Base-by-base conservation (phyloP, 2,113 vertebrate species). In the Oophaga pumilio region DNA sequence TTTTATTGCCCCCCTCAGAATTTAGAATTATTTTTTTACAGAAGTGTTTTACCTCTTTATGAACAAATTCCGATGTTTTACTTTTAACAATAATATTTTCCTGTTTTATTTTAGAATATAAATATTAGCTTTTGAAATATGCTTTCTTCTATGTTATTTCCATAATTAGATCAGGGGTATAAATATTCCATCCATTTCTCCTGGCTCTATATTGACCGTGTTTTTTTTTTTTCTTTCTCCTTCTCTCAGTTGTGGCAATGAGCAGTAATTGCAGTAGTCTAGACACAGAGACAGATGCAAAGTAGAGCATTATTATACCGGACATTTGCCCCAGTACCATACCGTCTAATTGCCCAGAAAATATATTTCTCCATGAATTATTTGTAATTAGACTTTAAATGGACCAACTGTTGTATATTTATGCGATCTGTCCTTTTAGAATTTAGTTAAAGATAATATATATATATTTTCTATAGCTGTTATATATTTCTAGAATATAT, bases 321-420 rank as follows among this genome's bases (percentile, higher is more conserved):
- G 96, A 96, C 96, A 94, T 96, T 96, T 96, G 95, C 94, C 96
- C 96, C 94, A 93, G 93, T 93, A 93, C 24, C 90, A 93, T 95
- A 94, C 93, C 94, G 95, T 97, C 97, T 97, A 98, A 98, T 99
- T 98, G 97, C 95, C 96, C 96, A 97, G 96, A 99, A 98, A 98
- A 98, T 97, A 95, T 94, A 95, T 95, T 97, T 97, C 97, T 97
- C 96, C 91, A 91, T 93, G 93, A 95, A 94, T 95, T 95, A 97
- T 97, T 94, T 96, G 95, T 97, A 96, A 97, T 98, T 97, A 97
- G 96, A 97, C 96, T 97, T 95, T 95, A 97, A 97, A 96, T 95
- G 96, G 95, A 95, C 95, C 96, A 98, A 98, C 97, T 97, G 97
- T 97, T 97, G 81, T 69, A 90, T 94, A 91, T 94, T 94, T 93